Evolutionary conservation across 1,140 invertebrate species (phyloP), one percentile per base, ranked within the genome.

Genomic region (Drosophila pachea): DNA sequence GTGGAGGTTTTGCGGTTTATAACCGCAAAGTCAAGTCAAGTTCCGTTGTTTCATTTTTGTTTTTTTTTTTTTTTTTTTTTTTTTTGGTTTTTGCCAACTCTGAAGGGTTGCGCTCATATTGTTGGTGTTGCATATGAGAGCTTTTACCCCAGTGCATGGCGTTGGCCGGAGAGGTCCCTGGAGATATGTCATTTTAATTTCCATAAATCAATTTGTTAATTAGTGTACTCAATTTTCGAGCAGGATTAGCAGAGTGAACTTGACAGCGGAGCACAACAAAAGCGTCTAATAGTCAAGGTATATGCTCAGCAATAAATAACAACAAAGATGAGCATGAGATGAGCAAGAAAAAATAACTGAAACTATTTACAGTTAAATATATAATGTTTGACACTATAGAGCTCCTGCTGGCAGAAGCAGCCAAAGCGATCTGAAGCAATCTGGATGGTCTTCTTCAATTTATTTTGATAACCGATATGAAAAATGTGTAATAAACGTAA

Each of bases 171-270:
- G 12, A 33, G 38, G 35, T 68, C 81, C 59, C 70, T 33, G 49
- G 81, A 69, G 81, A 86, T 42, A 78, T 87, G 76, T 74, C 74
- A 81, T 87, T 88, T 84, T 84, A 68, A 81, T 87, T 87, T 75
- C 67, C 76, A 87, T 87, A 87, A 87, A 87, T 87, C 84, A 87
- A 87, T 87, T 87, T 83, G 78, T 87, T 87, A 87, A 87, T 87
- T 84, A 87, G 81, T 68, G 73, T 47, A 45, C 54, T 63, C 78
- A 76, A 63, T 78, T 78, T 78, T 62, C 43, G 40, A 38, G 36
- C 22, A 59, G 70, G 78, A 82, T 82, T 77, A 82, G 74, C 62
- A 62, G 54, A 60, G 9, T 1, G 8, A 40, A 40, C 11, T 6
- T 40, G 5, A 8, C 12, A 42, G 40, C 40, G 7, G 12, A 42